phyloP scores from a whole-genome alignment of 2,797 vertebrate species.

The Channallabes apus region DNA sequence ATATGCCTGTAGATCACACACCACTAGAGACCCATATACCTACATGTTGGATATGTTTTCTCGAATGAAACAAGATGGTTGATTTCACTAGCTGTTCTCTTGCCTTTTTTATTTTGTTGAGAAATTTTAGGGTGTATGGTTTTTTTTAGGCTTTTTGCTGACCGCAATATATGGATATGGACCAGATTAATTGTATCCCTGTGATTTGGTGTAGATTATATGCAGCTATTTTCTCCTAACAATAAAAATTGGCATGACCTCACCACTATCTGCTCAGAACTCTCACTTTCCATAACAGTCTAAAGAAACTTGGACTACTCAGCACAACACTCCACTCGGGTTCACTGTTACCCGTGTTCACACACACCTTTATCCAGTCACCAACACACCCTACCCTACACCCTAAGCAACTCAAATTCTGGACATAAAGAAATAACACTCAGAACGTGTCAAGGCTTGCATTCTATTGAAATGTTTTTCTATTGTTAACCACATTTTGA shows the following conservation, averaged over 20 bases:
- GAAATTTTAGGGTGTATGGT: conserved; percentile 18
- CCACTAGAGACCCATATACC: conserved; percentile 4
- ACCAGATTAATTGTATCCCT: conserved; percentile 45
- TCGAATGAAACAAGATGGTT: conserved; percentile 30
- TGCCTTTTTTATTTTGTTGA: conserved; percentile 19
- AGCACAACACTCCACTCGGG: too few relatives aligned
- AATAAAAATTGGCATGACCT: neutral
- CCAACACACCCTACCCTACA: too few relatives aligned
- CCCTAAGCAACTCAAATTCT: too few relatives aligned
- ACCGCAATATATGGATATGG: conserved; percentile 45
- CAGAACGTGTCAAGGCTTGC: too few relatives aligned
- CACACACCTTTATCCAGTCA: too few relatives aligned
- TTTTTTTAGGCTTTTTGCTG: conserved; percentile 40
- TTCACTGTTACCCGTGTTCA: too few relatives aligned
- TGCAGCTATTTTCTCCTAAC: neutral
- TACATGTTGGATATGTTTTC: conserved; percentile 15
- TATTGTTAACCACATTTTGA: too few relatives aligned
- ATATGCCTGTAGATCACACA: neutral
- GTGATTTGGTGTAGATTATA: conserved; percentile 43
- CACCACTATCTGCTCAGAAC: too few relatives aligned
- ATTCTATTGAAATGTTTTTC: too few relatives aligned
- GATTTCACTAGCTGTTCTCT: conserved; percentile 34
- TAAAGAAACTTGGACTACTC: too few relatives aligned
- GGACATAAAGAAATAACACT: too few relatives aligned
- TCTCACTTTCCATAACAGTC: too few relatives aligned